These are phyloP conservation scores for Aix galericulata DNA, from an alignment of 2,113 vertebrate species.

Conservation along the genomic window DNA sequence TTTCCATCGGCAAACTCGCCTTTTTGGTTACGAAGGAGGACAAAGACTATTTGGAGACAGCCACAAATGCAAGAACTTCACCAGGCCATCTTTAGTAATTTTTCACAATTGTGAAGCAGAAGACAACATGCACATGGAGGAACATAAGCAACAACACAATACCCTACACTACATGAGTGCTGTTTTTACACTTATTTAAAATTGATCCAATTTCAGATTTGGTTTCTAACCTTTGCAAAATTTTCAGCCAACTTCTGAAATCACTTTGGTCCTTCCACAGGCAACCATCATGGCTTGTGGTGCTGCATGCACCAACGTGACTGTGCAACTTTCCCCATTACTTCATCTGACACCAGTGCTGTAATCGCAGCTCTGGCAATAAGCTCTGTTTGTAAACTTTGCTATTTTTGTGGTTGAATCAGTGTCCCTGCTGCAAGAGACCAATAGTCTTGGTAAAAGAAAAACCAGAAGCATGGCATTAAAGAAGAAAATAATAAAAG, in stretches of 20 bases:
- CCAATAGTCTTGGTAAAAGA: neutral
- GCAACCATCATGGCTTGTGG: neutral
- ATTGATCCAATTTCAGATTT: neutral
- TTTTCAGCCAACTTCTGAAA: neutral
- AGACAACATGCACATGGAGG: neutral
- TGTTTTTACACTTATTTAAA: neutral
- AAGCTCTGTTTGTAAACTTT: neutral
- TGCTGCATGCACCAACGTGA: slow-evolving; percentile 24
- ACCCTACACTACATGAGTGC: accelerated
- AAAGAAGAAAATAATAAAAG: neutral
- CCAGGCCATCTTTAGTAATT: neutral
- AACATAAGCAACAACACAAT: neutral
- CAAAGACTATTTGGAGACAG: neutral
- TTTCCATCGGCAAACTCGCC: neutral
- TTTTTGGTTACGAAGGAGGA: neutral
- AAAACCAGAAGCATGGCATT: neutral
- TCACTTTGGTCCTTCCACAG: neutral
- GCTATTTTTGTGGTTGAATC: neutral
- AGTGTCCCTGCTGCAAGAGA: neutral
- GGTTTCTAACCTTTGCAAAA: neutral
- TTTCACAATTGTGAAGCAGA: neutral
- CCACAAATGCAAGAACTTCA: neutral
- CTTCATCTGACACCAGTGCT: neutral
- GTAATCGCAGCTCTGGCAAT: neutral
- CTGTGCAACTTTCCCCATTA: slow-evolving; percentile 26